Base-by-base conservation (phyloP, 2,113 vertebrate genomes). In the Eretmochelys imbricata region DNA sequence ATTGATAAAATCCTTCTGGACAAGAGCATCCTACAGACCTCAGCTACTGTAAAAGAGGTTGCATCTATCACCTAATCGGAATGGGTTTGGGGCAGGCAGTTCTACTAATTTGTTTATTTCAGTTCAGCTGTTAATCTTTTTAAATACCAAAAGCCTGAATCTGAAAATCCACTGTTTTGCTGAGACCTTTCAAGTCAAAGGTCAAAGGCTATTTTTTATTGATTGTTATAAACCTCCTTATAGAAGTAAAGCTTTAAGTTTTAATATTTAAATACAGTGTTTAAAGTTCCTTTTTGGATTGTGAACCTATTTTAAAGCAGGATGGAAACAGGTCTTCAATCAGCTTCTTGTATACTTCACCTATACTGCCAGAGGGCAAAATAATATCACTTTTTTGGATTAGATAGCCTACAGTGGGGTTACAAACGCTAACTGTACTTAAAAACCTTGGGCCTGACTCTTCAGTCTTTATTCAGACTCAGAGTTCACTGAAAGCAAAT, bases 181-280 rank as follows among this genome's bases (percentile, higher is more conserved):
- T 83, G 88, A 96, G 90, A 96, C 85, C 87, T 98, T 95, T 87
- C 85, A 96, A 96, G 94, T 89, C 91, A 94, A 79, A 82, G 97
- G 97, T 96, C 97, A 98, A 97, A 98, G 95, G 89, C 94, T 85
- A 88, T 48, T 92, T 96, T 98, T 97, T 97, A 97, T 95, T 93
- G 92, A 92, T 88, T 93, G 87, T 91, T 97, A 95, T 97, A 96
- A 98, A 97, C 95, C 69, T 54, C 96, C 96, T 93, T 90, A 92
- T 96, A 96, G 95, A 98, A 96, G 93, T 89, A 97, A 98, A 96
- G 93, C 88, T 95, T 93, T 95, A 93, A 90, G 94, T 95, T 84
- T 97, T 96, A 97, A 96, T 97, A 97, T 98, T 97, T 94, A 96
- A 97, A 90, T 85, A 83, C 96, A 95, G 49, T 88, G 92, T 96